Evolutionary conservation across 2,113 vertebrate genomes (phyloP).

Genomic region (Scolopax mira): DNA sequence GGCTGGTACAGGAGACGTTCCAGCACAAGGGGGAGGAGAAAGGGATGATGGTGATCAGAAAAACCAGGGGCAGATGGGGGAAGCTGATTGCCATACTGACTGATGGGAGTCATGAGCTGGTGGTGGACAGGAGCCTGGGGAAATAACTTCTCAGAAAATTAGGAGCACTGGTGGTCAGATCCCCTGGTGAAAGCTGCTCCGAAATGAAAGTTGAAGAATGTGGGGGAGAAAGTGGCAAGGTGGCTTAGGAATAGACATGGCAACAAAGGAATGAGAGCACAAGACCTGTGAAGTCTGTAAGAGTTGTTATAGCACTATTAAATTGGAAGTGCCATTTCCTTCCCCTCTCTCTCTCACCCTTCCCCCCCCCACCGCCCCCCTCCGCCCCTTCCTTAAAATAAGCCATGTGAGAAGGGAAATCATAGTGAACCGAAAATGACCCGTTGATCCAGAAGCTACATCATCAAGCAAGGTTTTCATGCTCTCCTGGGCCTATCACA

Average conservation of each 20-base stretch:
- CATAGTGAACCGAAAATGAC: background rate
- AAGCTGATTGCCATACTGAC: background rate
- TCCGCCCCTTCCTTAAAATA: background rate
- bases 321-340: background rate
- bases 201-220: background rate
- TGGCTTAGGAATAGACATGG: background rate
- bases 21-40: background rate
- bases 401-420: background rate
- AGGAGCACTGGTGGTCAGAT: background rate
- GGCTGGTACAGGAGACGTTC: background rate
- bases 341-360: rapidly evolving
- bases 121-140: background rate
- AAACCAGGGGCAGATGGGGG: rapidly evolving
- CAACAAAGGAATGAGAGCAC: background rate
- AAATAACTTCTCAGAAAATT: background rate
- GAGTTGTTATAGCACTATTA: background rate
- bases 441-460: background rate
- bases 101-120: background rate
- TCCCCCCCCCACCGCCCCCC: too few relatives aligned
- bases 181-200: background rate
- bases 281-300: background rate
- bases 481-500: background rate
- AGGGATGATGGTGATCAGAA: background rate
- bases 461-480: background rate
- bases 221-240: background rate